Base-by-base conservation (phyloP, 2,888 invertebrate species). In the Exocentrus adspersus region DNA sequence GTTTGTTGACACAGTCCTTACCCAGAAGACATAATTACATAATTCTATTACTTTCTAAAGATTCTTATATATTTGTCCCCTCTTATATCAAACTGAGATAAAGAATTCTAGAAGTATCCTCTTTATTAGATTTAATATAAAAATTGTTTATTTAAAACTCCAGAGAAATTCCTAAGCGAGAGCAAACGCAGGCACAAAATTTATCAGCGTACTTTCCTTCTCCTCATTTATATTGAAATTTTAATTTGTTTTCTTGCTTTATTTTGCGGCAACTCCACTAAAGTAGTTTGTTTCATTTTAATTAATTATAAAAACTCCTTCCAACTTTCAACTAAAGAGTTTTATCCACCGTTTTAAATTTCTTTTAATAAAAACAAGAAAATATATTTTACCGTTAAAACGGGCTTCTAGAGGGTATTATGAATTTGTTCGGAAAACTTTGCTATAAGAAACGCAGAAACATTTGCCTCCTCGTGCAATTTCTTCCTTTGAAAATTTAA, bases 211-310 rank as follows among this genome's bases (percentile, higher is more conserved):
- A 69, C 68, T 70, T 62, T 63, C 67, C 65, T 72, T 68, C 67
- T 67, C 64, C 71, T 71, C 72, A 61, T 71, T 70, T 68, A 68
- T 71, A 74, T 72, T 75, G 71, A 74, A 75, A 76, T 74, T 76
- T 75, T 75, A 75, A 75, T 75, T 73, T 68, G 69, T 71, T 71
- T 69, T 75, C 72, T 70, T 64, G 62, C 69, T 75, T 72, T 71
- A 63, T 68, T 68, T 61, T 67, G 65, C 68, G 62, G 67, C 63
- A 67, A 65, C 64, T 67, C 69, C 67, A 71, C 71, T 64, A 71
- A 64, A 71, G 72, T 73, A 76, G 73, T 76, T 75, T 75, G 74
- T 75, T 74, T 74, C 75, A 74, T 43, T 76, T 78, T 77, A 78
- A 78, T 78, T 78, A 78, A 78, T 78, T 78, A 76, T 75, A 73